Conservation (phyloP, 2,113 vertebrate genomes). For the Vidua chalybeata region DNA sequence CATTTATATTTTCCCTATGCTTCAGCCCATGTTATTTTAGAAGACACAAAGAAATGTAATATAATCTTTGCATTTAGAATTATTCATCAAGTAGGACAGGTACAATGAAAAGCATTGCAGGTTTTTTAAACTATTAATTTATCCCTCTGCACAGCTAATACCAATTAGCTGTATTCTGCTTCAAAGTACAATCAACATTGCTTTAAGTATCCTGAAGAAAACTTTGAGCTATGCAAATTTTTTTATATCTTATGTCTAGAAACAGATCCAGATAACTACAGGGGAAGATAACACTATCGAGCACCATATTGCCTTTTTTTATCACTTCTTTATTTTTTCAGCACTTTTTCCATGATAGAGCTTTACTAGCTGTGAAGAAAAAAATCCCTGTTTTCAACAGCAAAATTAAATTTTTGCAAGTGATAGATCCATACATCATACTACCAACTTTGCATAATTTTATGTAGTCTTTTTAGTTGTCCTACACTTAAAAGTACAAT, state of each 20-base stretch:
- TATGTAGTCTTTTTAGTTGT: background rate
- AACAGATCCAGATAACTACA: background rate
- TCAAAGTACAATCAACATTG: background rate
- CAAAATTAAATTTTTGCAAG: background rate
- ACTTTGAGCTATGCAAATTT: background rate
- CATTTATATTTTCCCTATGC: background rate
- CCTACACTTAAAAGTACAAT: background rate
- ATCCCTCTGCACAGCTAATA: background rate
- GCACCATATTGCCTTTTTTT: background rate
- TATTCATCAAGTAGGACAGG: background rate
- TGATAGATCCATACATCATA: background rate
- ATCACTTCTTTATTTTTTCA: background rate
- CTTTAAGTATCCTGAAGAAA: background rate
- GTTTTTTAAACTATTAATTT: background rate
- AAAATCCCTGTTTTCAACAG: background rate
- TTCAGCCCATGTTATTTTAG: background rate
- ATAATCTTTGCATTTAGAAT: background rate
- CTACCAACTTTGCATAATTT: background rate
- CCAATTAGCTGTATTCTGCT: background rate
- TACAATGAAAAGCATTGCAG: background rate
- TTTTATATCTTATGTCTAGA: background rate
- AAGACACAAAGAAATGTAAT: background rate
- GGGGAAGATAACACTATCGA: background rate
- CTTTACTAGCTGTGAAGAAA: background rate
- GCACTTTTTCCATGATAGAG: background rate